phyloP scores from a whole-genome alignment of 2,888 invertebrate species.

The Psylliodes chrysocephalus region DNA sequence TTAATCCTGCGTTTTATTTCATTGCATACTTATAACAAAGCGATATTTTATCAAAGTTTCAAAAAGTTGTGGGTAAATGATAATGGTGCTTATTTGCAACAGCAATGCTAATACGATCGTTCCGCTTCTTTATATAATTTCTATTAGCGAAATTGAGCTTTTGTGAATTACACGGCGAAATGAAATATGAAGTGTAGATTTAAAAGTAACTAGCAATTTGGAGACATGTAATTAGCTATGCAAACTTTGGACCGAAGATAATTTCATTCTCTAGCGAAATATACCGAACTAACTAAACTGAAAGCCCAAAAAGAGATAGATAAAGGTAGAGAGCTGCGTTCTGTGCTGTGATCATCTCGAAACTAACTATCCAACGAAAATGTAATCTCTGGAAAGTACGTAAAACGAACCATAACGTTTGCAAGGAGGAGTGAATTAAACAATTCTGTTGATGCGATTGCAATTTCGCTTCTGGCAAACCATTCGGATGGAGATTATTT shows the following conservation, averaged over 20 bases:
- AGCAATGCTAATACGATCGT: too few species aligned
- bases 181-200: not conserved
- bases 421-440: slow-evolving; percentile 13
- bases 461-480: not conserved
- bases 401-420: slow-evolving; percentile 18
- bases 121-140: too few species aligned
- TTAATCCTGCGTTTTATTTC: too few species aligned
- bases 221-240: not conserved
- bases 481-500: not conserved
- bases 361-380: slow-evolving; percentile 17
- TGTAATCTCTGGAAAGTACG: slow-evolving; percentile 15
- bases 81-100: too few species aligned
- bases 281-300: not conserved
- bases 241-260: not conserved
- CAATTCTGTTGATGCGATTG: not conserved
- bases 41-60: too few species aligned
- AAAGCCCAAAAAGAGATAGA: too few species aligned
- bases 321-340: too few species aligned
- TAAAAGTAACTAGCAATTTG: not conserved
- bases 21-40: too few species aligned
- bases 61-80: too few species aligned
- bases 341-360: slow-evolving; percentile 2
- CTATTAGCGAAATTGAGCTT: too few species aligned
- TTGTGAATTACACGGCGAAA: too few species aligned
- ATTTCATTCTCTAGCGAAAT: slow-evolving; percentile 2